Conservation (phyloP, 1,140 invertebrate species). For the Chrysopa pallens region DNA sequence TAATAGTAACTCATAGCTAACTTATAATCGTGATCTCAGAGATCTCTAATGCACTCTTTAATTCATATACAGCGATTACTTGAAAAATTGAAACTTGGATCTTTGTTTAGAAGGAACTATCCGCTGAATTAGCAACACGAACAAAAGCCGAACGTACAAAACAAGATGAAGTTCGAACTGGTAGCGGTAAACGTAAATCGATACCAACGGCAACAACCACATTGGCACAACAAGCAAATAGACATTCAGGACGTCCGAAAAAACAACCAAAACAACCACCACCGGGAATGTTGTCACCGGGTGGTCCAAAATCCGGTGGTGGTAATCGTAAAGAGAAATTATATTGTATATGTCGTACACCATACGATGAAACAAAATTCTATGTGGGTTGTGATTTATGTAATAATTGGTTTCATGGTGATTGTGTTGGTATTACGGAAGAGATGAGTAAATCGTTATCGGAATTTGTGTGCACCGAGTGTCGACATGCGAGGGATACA, state of each 20-base stretch:
- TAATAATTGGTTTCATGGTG: slow-evolving; percentile 96
- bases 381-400: slow-evolving; percentile 96
- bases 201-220: slow-evolving; percentile 28
- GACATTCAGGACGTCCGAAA: slow-evolving; percentile 19
- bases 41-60: too few relatives aligned
- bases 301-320: slow-evolving; percentile 18
- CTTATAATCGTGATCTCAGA: too few relatives aligned
- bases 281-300: slow-evolving; percentile 8
- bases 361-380: slow-evolving; percentile 91
- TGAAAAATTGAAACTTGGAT: background rate
- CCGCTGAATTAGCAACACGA: slow-evolving; percentile 40
- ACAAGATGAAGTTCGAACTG: slow-evolving; percentile 46
- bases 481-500: slow-evolving; percentile 65
- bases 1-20: too few relatives aligned
- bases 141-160: slow-evolving; percentile 50
- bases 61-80: background rate
- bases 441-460: slow-evolving; percentile 80
- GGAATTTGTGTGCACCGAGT: slow-evolving; percentile 78
- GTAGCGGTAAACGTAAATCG: slow-evolving; percentile 35
- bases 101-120: slow-evolving; percentile 43
- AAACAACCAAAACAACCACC: slow-evolving; percentile 17
- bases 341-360: slow-evolving; percentile 84
- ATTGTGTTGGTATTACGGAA: slow-evolving; percentile 89
- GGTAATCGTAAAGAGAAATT: slow-evolving; percentile 59
- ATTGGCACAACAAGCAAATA: slow-evolving; percentile 21